Evolutionary conservation across 2,888 invertebrate genomes (phyloP), one percentile per base, ranked within the genome.

Genomic region (Eilema caniola): DNA sequence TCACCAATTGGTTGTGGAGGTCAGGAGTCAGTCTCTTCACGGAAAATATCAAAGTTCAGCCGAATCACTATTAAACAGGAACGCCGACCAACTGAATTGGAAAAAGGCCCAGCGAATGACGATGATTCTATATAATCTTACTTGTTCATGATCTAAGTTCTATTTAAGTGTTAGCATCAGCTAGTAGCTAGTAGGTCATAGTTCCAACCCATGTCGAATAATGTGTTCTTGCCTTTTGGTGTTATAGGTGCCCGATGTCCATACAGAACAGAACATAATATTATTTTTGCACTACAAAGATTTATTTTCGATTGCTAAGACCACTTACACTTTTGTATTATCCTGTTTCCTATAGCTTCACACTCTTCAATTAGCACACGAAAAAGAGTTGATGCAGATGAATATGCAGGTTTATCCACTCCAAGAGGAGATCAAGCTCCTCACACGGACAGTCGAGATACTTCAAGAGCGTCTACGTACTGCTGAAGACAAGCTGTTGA

Each of bases 301-400:
- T 37, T 11, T 37, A 37, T 37, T 11, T 37, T 37, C 33, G 11
- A 37, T 37, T 37, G 47, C n/a, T 10, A n/a, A n/a, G n/a, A 53
- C 20, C 53, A 53, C 53, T 53, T 53, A 10, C 1, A 59, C 14
- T 8, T 28, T 28, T 11, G 1, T 25, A 1, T 28, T n/a, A 53
- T 57, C 23, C 14, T 66, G 14, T 24, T 56, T 20, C 12, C 3
- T 4, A 65, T 94, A 98, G 97, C 93, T 98, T 57, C 98, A 97
- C 90, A 97, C 97, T 12, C 96, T 97, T 8, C 97, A 97, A 92
- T 93, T 96, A 80, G 96, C 97, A 4, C 97, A 97, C 84, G 97
- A 97, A 86, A 96, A 97, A 75, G 97, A 97, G 87, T 88, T 97
- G 64, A 95, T 96, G 88, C 96, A 96, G 73, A 97, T 96, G 93